These are phyloP conservation scores for Capreolus pygargus DNA, from an alignment of 2,113 vertebrate species.

Conservation along the genomic window DNA sequence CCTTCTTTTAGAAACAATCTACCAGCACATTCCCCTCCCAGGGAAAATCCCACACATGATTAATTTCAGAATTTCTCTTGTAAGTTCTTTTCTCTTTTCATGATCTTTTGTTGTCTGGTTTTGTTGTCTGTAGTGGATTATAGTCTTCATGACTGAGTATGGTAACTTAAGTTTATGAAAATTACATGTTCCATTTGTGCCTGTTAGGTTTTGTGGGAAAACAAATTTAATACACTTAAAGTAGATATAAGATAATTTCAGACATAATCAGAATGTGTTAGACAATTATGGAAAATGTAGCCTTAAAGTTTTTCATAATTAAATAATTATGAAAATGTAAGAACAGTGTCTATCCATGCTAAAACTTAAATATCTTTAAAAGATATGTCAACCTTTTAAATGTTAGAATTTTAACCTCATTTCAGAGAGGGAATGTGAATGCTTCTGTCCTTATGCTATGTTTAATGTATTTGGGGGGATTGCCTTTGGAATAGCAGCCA, in stretches of 20 bases:
- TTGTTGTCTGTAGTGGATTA: neutral
- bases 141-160: neutral
- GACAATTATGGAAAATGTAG: neutral
- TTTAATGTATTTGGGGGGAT: neutral
- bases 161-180: conserved; percentile 9
- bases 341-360: neutral
- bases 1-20: neutral
- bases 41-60: neutral
- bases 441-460: neutral
- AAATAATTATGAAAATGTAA: neutral
- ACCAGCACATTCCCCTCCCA: neutral
- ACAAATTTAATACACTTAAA: conserved; percentile 25
- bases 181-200: conserved; percentile 15
- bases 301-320: neutral
- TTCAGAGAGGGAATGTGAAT: neutral
- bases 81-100: neutral
- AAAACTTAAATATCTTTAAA: conserved; percentile 41
- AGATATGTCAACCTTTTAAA: neutral
- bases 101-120: neutral
- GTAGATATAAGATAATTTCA: conserved; percentile 15
- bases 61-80: conserved; percentile 33
- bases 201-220: neutral
- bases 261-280: neutral
- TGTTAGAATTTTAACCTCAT: neutral
- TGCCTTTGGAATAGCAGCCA: neutral